Conservation (phyloP, 2,797 vertebrate species). For the Malurus leucopterus region DNA sequence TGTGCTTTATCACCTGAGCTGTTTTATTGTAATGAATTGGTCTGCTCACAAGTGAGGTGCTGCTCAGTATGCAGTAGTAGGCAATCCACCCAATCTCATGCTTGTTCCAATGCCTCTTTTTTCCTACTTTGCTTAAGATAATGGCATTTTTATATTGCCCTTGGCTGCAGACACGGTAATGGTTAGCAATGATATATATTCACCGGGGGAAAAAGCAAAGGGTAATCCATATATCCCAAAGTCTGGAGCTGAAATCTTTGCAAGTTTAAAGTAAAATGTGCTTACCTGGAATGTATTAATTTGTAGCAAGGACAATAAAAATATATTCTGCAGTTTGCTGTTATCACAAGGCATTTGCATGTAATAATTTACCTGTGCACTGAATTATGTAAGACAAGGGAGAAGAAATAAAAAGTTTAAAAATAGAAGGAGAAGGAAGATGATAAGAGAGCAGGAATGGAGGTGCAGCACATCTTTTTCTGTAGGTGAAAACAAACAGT, state of each 20-base stretch:
- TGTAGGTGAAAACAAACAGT: neutral
- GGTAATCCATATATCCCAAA: slow-evolving; percentile 51
- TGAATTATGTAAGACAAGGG: slow-evolving; percentile 25
- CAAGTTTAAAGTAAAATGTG: slow-evolving; percentile 32
- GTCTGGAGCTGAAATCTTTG: slow-evolving; percentile 27
- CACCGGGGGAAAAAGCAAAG: slow-evolving; percentile 9
- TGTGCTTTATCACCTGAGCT: neutral
- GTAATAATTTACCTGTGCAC: slow-evolving; percentile 12
- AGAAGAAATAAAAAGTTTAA: slow-evolving; percentile 31
- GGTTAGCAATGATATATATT: slow-evolving; percentile 40
- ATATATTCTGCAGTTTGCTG: slow-evolving; percentile 28
- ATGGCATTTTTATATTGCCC: slow-evolving; percentile 52
- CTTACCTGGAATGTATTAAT: slow-evolving; percentile 50
- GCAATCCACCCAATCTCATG: neutral
- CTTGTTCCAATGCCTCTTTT: neutral
- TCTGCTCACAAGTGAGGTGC: neutral
- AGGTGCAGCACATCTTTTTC: neutral
- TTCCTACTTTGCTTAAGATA: slow-evolving; percentile 38
- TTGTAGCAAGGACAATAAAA: slow-evolving; percentile 46
- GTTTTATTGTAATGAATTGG: neutral
- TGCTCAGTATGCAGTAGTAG: neutral
- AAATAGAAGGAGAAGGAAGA: neutral
- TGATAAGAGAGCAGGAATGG: neutral
- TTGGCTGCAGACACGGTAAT: slow-evolving; percentile 15
- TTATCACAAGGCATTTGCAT: slow-evolving; percentile 23